Base-by-base conservation (phyloP, 2,797 vertebrate species). In the Silurus lanzhouensis region DNA sequence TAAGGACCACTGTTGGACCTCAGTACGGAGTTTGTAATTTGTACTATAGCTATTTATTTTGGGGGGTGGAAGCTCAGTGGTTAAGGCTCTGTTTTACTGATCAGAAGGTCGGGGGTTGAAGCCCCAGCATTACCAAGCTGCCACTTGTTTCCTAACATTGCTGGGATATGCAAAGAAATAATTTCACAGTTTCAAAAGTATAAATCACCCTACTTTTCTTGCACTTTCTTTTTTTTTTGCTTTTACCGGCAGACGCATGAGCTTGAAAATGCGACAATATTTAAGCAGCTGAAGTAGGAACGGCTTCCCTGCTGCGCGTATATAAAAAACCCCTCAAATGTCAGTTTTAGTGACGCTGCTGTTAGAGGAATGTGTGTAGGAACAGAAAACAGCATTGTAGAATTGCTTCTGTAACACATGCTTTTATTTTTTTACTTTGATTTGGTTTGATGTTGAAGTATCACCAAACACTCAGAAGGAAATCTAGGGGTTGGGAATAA, bases 201-300 rank as follows among this genome's bases (percentile, higher is more conserved):
- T 38, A 38, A 38, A 4, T 4, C 4, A 38, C 38, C 38, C 4
- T 38, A 4, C 4, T 55, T 25, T 55, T 52, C 48, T 7, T 48
- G 10, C 27, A 10, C 7, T 7, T 66, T 6, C 38, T 38, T 44
- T 14, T 12, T 31, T 44, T 6, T 19, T 10, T 5, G n/a, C n/a
- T n/a, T n/a, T n/a, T 8, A 9, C 4, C 13, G 4, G 57, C n/a
- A 25, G 68, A 83, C 25, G 15, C 17, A 72, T 25, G 14, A 83
- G 70, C 82, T 60, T 20, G n/a, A 83, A 83, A 74, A 83, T 5
- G 70, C 22, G 14, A 61, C 68, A 58, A 6, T n/a, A 72, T 44
- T 72, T 38, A 13, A 83, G 81, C 67, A 83, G 31, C 81, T 20
- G 68, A 72, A 84, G 72, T 27, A 74, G 19, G 12, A 83, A 72